A percentile compares a stretch with the other conserved stretches of the same genome.
Conservation (phyloP, 1,140 invertebrate species). For the Zaprionus inermis region DNA sequence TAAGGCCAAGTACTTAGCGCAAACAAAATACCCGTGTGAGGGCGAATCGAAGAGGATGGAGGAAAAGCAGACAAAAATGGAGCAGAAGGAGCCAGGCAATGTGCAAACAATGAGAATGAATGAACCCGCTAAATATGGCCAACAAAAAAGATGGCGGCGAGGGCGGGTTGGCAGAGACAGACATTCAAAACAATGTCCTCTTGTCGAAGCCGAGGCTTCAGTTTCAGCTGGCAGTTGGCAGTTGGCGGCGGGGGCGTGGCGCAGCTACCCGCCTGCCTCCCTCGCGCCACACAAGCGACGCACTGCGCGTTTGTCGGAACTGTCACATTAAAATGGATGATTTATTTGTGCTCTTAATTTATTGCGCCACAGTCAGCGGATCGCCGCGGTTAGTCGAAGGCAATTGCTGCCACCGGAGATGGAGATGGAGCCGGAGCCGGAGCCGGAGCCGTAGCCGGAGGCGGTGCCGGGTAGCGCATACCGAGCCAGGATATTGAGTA, state of each 20-base stretch:
- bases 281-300: neutral
- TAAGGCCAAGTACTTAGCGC: conserved; percentile 72
- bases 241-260: neutral
- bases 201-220: conserved; percentile 17
- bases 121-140: conserved; percentile 70
- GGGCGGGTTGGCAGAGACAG: neutral
- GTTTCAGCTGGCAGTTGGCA: conserved; percentile 6
- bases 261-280: neutral
- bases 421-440: neutral
- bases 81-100: conserved; percentile 59
- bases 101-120: conserved; percentile 74
- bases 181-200: conserved; percentile 50
- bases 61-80: conserved; percentile 14
- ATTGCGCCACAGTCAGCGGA: conserved; percentile 69
- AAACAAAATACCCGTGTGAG: conserved; percentile 52
- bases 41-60: conserved; percentile 2
- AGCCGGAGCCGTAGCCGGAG: too few relatives aligned
- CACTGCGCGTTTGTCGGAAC: conserved; percentile 74
- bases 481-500: conserved; percentile 71
- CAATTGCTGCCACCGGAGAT: conserved; percentile 18
- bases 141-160: conserved; percentile 44
- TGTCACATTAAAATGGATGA: conserved; percentile 83
- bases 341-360: conserved; percentile 80
- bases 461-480: too few relatives aligned
- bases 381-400: conserved; percentile 21